Evolutionary conservation across 2,888 invertebrate genomes (phyloP).

Genomic region (Anticlea derivata): DNA sequence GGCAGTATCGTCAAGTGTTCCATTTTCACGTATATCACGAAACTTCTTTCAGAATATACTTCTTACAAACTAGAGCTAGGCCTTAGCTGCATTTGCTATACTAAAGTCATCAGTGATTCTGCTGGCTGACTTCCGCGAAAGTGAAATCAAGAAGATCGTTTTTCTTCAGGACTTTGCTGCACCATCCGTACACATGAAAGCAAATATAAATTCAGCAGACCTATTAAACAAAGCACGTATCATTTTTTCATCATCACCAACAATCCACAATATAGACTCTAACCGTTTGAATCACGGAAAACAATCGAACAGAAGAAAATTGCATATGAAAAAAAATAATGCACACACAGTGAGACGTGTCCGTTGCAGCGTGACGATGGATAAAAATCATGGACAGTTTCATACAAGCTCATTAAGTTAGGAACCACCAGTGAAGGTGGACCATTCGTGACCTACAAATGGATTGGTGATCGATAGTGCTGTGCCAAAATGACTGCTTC

Average conservation of each 20-base stretch:
- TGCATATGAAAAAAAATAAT: constrained; percentile 65
- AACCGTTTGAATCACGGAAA: constrained; percentile 52
- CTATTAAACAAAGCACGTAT: constrained; percentile 53
- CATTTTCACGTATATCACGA: no score
- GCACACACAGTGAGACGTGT: constrained; percentile 56
- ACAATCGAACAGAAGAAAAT: constrained; percentile 67
- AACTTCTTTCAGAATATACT: no score
- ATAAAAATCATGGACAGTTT: constrained; percentile 77
- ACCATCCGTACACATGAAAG: constrained; percentile 64
- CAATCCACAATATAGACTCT: constrained; percentile 58
- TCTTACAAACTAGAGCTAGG: no score
- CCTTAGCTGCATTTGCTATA: no score
- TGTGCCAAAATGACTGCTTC: constrained; percentile 70
- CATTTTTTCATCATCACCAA: constrained; percentile 46
- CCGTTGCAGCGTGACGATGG: constrained; percentile 74
- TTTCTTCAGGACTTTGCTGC: constrained; percentile 3
- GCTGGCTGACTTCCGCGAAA: constrained; percentile 5
- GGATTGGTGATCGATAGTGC: constrained; percentile 68
- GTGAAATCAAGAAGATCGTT: constrained; percentile 1
- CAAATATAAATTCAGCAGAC: constrained; percentile 71
- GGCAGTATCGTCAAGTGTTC: no score
- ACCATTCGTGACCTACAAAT: constrained; percentile 73
- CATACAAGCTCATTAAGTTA: constrained; percentile 72
- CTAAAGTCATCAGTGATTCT: no score
- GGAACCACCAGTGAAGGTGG: constrained; percentile 72